A percentile compares a stretch with the other conserved stretches of the same genome.
Evolutionary conservation across 2,797 vertebrate species (phyloP).

Genomic region (Anabacerthia variegaticeps): DNA sequence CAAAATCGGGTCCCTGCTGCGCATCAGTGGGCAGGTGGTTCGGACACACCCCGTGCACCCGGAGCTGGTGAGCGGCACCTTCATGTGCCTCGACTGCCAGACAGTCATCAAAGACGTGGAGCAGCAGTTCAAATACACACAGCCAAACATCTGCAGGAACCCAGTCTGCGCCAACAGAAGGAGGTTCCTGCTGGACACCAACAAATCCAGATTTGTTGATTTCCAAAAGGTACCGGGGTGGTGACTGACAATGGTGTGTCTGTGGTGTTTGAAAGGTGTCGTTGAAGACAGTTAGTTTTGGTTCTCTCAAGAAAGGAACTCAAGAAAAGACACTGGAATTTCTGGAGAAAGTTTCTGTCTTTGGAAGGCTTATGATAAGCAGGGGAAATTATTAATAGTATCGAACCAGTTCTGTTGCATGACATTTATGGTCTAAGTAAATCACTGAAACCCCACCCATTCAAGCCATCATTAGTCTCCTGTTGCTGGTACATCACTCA

Average conservation of each 20-base stretch:
- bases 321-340: background rate
- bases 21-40: conserved; percentile 97
- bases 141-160: conserved; percentile 95
- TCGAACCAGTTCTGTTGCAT: background rate
- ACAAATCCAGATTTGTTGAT: conserved; percentile 97
- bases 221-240: conserved; percentile 89
- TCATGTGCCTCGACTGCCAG: conserved; percentile 97
- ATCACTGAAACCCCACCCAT: background rate
- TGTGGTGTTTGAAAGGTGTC: background rate
- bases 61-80: conserved; percentile 94
- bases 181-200: conserved; percentile 95
- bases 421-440: background rate
- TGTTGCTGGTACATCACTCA: background rate
- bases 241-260: fast-evolving
- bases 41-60: conserved; percentile 97
- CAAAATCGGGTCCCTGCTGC: conserved; percentile 91
- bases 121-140: conserved; percentile 98
- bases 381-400: background rate
- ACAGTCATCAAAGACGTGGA: conserved; percentile 91
- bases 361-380: background rate
- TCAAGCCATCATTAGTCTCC: fast-evolving
- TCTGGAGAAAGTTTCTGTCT: background rate
- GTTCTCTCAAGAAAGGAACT: background rate
- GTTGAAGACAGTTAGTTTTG: background rate
- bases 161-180: conserved; percentile 95